Evolutionary conservation across 1,140 invertebrate species (phyloP), one percentile per base, ranked within the genome.

Genomic region (Muscidifurax raptorellus): DNA sequence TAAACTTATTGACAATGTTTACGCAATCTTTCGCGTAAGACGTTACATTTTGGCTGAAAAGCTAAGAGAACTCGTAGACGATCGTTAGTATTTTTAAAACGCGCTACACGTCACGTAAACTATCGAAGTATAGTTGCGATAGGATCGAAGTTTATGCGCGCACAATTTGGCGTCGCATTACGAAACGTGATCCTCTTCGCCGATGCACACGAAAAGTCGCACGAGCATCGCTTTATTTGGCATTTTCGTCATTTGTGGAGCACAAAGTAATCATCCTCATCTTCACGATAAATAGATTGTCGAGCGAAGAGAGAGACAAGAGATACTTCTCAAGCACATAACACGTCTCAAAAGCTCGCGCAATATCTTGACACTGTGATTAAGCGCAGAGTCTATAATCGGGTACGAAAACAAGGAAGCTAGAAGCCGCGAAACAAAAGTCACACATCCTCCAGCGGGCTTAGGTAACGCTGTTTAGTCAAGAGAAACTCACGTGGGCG

Each of bases 401-500:
- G 7, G 52, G 52, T 59, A 22, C 22, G 52, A 59, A n/a, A 59
- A n/a, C 15, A 7, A 59, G 52, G 47, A 59, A n/a, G n/a, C n/a
- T n/a, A n/a, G 52, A 59, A 59, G 18, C 52, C 7, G 9, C 7
- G 36, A 40, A n/a, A 59, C n/a, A 59, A 52, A 2, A 59, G 52
- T 59, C 6, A 22, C 52, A 18, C 36, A 40, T 40, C 36, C 32
- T 36, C 36, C 4, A 52, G 47, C 47, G 18, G 47, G 10, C 47
- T 52, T 52, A 52, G 47, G 47, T 52, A 52, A 52, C 13, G 15
- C 13, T 52, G 13, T 52, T 52, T 22, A 52, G 47, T 52, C 18
- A 67, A 67, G 86, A 47, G 88, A 89, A 92, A 96, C 96, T 97
- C 94, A 97, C 96, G 95, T 96, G 88, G 95, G 95, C 89, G 96